These are phyloP conservation scores for Tetanocera ferruginea DNA, from an alignment of 2,888 invertebrate genomes.

Conservation along the genomic window DNA sequence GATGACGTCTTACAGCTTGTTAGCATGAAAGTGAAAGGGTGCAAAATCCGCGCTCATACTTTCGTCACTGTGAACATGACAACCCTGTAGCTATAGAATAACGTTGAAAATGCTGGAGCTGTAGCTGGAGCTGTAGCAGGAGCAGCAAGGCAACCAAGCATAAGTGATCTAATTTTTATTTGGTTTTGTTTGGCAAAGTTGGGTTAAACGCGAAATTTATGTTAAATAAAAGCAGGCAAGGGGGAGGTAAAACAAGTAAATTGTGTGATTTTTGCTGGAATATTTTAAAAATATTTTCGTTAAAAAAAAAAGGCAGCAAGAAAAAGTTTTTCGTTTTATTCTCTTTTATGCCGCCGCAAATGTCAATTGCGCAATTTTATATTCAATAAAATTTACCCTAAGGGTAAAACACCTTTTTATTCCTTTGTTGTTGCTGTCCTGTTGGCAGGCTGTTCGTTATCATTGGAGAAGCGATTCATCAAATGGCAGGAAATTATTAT, in stretches of 20 bases:
- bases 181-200: neutral
- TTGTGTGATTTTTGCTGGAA: constrained; percentile 25
- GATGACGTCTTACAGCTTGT: neutral
- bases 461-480: neutral
- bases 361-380: constrained; percentile 34
- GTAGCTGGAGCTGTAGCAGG: neutral
- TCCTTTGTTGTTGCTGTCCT: neutral
- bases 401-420: constrained; percentile 38
- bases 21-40: constrained; percentile 14
- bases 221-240: neutral
- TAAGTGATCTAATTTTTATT: constrained; percentile 41
- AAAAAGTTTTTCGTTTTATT: neutral
- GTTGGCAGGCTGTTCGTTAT: neutral
- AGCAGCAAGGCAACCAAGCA: constrained; percentile 21
- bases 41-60: neutral
- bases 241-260: neutral
- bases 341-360: neutral
- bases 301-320: neutral
- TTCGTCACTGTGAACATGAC: neutral
- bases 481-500: constrained; percentile 29
- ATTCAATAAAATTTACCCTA: constrained; percentile 15
- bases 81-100: neutral
- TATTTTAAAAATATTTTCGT: constrained; percentile 3
- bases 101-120: neutral
- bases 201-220: constrained; percentile 8